A percentile compares a stretch with the other conserved stretches of the same genome.
Conservation (phyloP, 1,140 invertebrate genomes). For the Orchesella cincta region DNA sequence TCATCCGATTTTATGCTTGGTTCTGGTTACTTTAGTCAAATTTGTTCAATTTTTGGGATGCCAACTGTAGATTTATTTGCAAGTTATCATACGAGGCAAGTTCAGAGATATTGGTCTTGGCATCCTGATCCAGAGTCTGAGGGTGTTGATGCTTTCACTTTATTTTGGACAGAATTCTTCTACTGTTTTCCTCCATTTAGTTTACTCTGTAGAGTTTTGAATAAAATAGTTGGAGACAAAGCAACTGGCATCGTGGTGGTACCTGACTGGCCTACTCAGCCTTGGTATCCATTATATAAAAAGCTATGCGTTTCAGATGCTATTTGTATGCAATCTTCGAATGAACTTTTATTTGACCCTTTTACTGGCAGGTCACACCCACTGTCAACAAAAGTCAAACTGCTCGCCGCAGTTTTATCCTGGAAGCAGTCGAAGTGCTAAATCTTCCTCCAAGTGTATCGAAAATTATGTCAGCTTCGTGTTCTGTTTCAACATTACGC, state of each 20-base stretch:
- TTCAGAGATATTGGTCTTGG: slow-evolving; percentile 25
- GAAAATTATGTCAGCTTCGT: not conserved
- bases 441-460: not conserved
- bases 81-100: not conserved
- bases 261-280: slow-evolving; percentile 25
- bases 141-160: slow-evolving; percentile 30
- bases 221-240: slow-evolving; percentile 21
- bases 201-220: slow-evolving; percentile 24
- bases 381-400: not conserved
- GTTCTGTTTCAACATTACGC: not conserved
- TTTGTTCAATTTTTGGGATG: not conserved
- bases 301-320: not conserved
- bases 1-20: slow-evolving; percentile 15
- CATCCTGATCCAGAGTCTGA: not conserved
- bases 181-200: slow-evolving; percentile 23
- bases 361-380: not conserved
- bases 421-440: not conserved
- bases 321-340: not conserved
- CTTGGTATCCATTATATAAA: slow-evolving; percentile 30
- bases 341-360: not conserved
- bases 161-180: not conserved
- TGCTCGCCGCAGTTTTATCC: slow-evolving; percentile 2
- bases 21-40: not conserved
- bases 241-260: slow-evolving; percentile 6
- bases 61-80: slow-evolving; percentile 32